These are phyloP conservation scores for Encarsia formosa DNA, from an alignment of 2,888 invertebrate species.

Conservation along the genomic window DNA sequence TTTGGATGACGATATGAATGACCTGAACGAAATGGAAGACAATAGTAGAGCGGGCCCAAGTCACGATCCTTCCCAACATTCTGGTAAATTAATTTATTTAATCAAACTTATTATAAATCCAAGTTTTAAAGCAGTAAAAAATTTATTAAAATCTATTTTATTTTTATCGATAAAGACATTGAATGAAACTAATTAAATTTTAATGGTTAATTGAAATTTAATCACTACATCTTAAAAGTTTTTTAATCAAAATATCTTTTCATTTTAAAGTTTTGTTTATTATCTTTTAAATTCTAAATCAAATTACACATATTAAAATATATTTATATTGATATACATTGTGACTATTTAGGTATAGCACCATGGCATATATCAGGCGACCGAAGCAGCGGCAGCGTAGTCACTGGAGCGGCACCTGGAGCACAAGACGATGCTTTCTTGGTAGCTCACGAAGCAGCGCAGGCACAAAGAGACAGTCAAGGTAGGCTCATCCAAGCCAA, in stretches of 20 bases:
- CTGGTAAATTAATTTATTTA: constrained; percentile 52
- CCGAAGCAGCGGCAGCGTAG: constrained; percentile 61
- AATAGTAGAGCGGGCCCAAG: constrained; percentile 66
- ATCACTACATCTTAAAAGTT: not conserved
- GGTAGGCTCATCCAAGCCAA: constrained; percentile 67
- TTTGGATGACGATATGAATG: constrained; percentile 69
- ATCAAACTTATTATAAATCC: not conserved
- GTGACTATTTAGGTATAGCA: constrained; percentile 80
- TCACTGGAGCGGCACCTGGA: constrained; percentile 45
- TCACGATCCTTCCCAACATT: constrained; percentile 60
- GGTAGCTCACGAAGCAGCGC: constrained; percentile 73
- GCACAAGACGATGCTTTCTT: constrained; percentile 73
- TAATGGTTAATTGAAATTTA: not conserved
- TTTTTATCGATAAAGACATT: too few relatives aligned
- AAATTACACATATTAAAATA: too few relatives aligned
- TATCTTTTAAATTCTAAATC: too few relatives aligned
- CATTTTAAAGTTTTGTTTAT: too few relatives aligned
- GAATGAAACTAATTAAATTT: too few relatives aligned
- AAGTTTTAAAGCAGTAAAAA: not conserved
- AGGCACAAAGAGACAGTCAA: constrained; percentile 84
- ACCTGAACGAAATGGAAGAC: constrained; percentile 68
- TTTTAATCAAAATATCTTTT: too few relatives aligned
- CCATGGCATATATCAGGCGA: constrained; percentile 79
- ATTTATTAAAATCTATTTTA: not conserved
- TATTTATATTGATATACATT: too few relatives aligned